Conservation (phyloP, 2,888 invertebrate species). For the Erebia ligea region DNA sequence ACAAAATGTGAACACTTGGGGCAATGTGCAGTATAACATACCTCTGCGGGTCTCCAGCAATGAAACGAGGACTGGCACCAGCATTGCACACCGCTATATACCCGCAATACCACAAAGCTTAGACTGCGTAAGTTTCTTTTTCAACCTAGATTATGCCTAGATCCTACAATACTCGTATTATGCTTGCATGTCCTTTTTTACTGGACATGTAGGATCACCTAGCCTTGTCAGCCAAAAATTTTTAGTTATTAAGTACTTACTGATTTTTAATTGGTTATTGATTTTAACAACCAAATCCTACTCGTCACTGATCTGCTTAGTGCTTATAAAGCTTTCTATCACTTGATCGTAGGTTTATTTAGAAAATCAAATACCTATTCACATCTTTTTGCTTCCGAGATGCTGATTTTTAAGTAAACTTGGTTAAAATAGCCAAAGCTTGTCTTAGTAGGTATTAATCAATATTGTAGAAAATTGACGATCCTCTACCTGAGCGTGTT, state of each 20-base stretch:
- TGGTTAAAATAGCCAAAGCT: neutral
- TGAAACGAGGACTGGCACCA: constrained; percentile 67
- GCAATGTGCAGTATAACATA: constrained; percentile 76
- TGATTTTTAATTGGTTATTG: too few species aligned
- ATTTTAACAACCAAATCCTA: too few species aligned
- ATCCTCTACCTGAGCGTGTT: constrained; percentile 64
- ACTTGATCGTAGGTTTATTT: too few species aligned
- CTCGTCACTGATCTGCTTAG: too few species aligned
- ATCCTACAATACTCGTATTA: too few species aligned
- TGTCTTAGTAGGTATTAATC: neutral
- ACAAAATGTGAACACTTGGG: constrained; percentile 76
- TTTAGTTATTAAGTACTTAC: neutral
- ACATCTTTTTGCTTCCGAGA: too few species aligned
- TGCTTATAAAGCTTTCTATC: too few species aligned
- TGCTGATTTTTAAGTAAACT: neutral
- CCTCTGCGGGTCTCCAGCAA: constrained; percentile 67
- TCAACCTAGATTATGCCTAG: too few species aligned
- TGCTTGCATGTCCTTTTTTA: too few species aligned
- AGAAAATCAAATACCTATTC: too few species aligned
- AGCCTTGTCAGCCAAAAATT: neutral
- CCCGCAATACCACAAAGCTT: constrained; percentile 67
- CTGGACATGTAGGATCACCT: too few species aligned
- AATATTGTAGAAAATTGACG: constrained; percentile 61
- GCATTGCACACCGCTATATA: constrained; percentile 68
- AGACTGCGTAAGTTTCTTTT: constrained; percentile 66